A percentile compares a stretch with the other conserved stretches of the same genome.
These are phyloP conservation scores for Perizoma flavofasciatum DNA, from an alignment of 2,888 invertebrate genomes.

Conservation along the genomic window DNA sequence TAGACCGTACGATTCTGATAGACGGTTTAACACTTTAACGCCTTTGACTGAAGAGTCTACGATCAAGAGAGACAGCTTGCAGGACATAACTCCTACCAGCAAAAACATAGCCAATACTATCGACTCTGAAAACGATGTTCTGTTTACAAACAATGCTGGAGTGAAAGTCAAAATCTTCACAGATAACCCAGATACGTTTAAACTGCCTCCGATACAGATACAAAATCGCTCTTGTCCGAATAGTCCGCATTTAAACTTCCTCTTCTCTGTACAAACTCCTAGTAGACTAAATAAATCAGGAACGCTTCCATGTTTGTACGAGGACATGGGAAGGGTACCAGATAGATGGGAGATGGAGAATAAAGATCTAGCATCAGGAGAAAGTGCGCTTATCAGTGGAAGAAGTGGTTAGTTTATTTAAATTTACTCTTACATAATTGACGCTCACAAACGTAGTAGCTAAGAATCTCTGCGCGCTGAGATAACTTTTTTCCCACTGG, in stretches of 20 bases:
- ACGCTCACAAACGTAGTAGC: no score
- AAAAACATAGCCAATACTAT: slow-evolving; percentile 23
- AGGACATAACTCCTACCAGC: slow-evolving; percentile 50
- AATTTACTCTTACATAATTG: no score
- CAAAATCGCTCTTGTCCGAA: slow-evolving; percentile 52
- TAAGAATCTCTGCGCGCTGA: no score
- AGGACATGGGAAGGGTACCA: slow-evolving; percentile 41
- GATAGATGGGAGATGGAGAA: slow-evolving; percentile 59
- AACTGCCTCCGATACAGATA: slow-evolving; percentile 67
- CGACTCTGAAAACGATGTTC: slow-evolving; percentile 46
- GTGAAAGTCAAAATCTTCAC: slow-evolving; percentile 54
- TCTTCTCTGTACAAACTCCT: slow-evolving; percentile 53
- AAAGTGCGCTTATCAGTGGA: slow-evolving; percentile 55
- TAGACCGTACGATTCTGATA: slow-evolving; percentile 39
- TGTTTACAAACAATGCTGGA: slow-evolving; percentile 55
- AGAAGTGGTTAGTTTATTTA: slow-evolving; percentile 52
- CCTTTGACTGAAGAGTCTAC: slow-evolving; percentile 72
- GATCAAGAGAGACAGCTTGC: slow-evolving; percentile 56
- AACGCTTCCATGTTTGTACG: slow-evolving; percentile 45
- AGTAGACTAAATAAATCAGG: slow-evolving; percentile 40
- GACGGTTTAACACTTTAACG: slow-evolving; percentile 54
- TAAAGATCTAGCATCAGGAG: slow-evolving; percentile 65
- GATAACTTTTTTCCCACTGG: no score
- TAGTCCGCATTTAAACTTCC: slow-evolving; percentile 57
- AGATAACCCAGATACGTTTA: slow-evolving; percentile 48